Evolutionary conservation across 2,888 invertebrate genomes (phyloP), one percentile per base, ranked within the genome.

Genomic region (Epirrhoe alternata): DNA sequence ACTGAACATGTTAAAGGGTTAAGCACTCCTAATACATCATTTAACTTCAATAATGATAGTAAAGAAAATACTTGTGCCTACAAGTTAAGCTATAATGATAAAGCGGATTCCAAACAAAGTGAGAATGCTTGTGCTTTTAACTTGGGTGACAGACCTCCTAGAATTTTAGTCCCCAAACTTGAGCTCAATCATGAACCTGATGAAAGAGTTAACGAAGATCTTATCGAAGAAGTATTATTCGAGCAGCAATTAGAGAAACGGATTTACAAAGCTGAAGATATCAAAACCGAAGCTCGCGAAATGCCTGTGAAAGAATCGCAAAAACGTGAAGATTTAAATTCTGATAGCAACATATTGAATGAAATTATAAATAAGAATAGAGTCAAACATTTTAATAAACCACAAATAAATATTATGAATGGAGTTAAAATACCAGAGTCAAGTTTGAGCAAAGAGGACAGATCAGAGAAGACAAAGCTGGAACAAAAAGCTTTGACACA

Each of bases 151-250:
- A 24, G 24, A 24, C 24, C 54, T 6, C 47, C 61, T 31, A 54
- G 54, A 38, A 7, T 54, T 10, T 47, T 47, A 31, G 17, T 17
- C 1, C 50, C 50, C 4, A 53, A 12, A 35, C 16, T 54, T 45
- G 7, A 33, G 47, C 5, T 12, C 0, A 6, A n/a, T 4, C 4
- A 14, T 16, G 55, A 55, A 38, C 1, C 3, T 30, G 24, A 24
- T 24, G 24, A 49, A 0, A 6, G 5, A 38, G 61, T 55, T 12
- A 38, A 61, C 47, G 61, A 61, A 38, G 61, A 61, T 55, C 38
- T 61, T 6, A 61, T 61, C n/a, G 61, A 61, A 10, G 61, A 61
- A 61, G 49, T 61, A 6, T 12, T 61, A 38, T 55, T 61, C 10
- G 61, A 55, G 42, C 59, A 59, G 30, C 42, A 51, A 14, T 14